Evolutionary conservation across 92 coral and sea anemone genomes (phyloP), one percentile per base, ranked within the genome.

Genomic region (Zoanthus gigantus): DNA sequence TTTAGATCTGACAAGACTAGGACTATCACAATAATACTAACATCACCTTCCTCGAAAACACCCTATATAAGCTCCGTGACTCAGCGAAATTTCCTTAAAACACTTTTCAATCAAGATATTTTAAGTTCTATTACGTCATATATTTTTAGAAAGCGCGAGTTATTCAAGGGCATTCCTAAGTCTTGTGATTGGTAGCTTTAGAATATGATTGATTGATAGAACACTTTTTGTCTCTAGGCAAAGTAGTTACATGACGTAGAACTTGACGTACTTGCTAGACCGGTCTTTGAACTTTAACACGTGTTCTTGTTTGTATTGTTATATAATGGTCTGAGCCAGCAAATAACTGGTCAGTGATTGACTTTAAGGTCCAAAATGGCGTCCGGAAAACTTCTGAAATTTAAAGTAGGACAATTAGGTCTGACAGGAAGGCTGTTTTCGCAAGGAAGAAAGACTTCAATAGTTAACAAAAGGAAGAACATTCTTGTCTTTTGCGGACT

Each of bases 401-500:
- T 86, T 3, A 89, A 93, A 67, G 93, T 85, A 81, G 91, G 44
- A 42, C 90, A 90, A 23, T 52, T 95, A 23, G 87, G 77, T 52
- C 85, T 89, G 30, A 92, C 92, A 34, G 86, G 80, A 78, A 84
- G 85, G 66, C 18, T 88, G 58, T 91, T 88, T 57, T 76, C 89
- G 17, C 92, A 88, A 57, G 77, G 84, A 56, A 71, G 78, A 37
- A 91, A 74, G 67, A 18, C 72, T 15, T 87, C 90, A 1, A 68
- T 67, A 37, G 84, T 53, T 9, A 83, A 88, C 81, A 94, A 81
- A 75, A 90, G 93, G 50, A 94, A 90, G 78, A 97, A 97, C 65
- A 71, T 89, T 28, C 85, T 93, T 75, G 91, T 95, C 61, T 95
- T 97, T 81, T 86, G 89, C 48, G 95, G 99, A n/a, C 92, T 97